phyloP scores from a whole-genome alignment of 30 jellyfish, hydroid and myxozoan genomes.

The Catostylus mosaicus region DNA sequence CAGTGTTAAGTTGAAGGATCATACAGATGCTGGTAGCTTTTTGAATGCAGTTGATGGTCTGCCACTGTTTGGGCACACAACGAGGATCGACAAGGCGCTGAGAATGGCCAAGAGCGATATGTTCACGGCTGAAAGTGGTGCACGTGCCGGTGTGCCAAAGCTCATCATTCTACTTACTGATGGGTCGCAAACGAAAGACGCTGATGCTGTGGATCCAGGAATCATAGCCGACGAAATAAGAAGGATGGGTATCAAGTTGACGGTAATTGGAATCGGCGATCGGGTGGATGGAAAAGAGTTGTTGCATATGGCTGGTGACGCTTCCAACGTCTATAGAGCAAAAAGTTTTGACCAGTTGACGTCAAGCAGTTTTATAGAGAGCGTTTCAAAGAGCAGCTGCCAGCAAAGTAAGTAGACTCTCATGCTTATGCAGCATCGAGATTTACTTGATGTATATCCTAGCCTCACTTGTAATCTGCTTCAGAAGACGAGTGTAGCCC shows the following conservation, averaged over 20 bases:
- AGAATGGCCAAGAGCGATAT: slow-evolving; percentile 44
- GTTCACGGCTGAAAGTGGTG: slow-evolving; percentile 60
- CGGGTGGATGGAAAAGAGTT: slow-evolving; percentile 45
- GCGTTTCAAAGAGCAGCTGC: slow-evolving; percentile 34
- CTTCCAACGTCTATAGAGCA: slow-evolving; percentile 40
- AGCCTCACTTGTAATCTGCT: too few relatives aligned
- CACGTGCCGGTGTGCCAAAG: slow-evolving; percentile 53
- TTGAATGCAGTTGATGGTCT: slow-evolving; percentile 51
- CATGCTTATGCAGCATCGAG: too few relatives aligned
- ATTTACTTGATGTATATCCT: too few relatives aligned
- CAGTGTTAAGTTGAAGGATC: slow-evolving; percentile 69
- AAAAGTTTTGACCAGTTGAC: slow-evolving; percentile 47
- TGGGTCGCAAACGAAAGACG: slow-evolving; percentile 66
- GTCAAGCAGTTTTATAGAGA: slow-evolving; percentile 29
- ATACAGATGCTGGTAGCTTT: slow-evolving; percentile 35
- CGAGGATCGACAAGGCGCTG: slow-evolving; percentile 73
- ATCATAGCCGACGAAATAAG: slow-evolving; percentile 27
- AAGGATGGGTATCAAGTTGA: slow-evolving; percentile 52
- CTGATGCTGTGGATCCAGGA: slow-evolving; percentile 65
- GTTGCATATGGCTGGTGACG: slow-evolving; percentile 16
- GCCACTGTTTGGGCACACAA: slow-evolving; percentile 58
- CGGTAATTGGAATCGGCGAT: slow-evolving; percentile 62
- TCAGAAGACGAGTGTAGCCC: too few relatives aligned
- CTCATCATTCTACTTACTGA: slow-evolving; percentile 66
- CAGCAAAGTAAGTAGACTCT: slow-evolving; percentile 7